These are phyloP conservation scores for Vidua chalybeata DNA, from an alignment of 2,113 vertebrate genomes.

Conservation along the genomic window DNA sequence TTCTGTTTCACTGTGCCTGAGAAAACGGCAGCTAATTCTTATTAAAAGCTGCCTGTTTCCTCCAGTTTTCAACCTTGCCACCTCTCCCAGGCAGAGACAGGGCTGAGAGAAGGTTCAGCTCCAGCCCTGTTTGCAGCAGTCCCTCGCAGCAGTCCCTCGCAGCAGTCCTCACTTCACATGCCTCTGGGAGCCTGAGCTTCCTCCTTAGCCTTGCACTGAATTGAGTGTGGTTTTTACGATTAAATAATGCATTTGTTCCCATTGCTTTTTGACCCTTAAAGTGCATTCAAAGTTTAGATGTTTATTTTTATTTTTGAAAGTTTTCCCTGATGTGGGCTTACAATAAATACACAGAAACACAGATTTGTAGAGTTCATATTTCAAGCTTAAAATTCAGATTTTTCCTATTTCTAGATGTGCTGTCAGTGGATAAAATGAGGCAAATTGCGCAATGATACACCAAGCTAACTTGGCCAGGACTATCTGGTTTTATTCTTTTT, in stretches of 20 bases:
- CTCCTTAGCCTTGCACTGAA: background rate
- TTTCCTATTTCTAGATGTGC: background rate
- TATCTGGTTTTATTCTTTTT: background rate
- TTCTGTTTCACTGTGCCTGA: background rate
- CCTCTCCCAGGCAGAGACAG: background rate
- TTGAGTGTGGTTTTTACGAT: background rate
- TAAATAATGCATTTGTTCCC: conserved; percentile 9
- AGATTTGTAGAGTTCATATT: background rate
- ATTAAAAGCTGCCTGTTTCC: background rate
- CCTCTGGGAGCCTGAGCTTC: conserved; percentile 21
- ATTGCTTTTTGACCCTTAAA: conserved; percentile 39
- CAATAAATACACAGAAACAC: background rate
- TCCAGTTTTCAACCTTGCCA: background rate
- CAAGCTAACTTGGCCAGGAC: background rate
- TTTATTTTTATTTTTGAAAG: conserved; percentile 33
- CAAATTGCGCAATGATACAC: background rate
- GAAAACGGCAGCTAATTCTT: background rate
- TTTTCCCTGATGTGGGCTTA: background rate
- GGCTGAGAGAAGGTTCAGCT: background rate
- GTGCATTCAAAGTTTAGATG: background rate
- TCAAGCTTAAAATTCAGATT: conserved; percentile 21
- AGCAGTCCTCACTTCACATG: background rate
- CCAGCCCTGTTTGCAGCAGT: background rate
- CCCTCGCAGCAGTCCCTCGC: background rate
- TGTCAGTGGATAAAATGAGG: background rate